phyloP scores from a whole-genome alignment of 2,888 invertebrate species.

The Selenia dentaria region DNA sequence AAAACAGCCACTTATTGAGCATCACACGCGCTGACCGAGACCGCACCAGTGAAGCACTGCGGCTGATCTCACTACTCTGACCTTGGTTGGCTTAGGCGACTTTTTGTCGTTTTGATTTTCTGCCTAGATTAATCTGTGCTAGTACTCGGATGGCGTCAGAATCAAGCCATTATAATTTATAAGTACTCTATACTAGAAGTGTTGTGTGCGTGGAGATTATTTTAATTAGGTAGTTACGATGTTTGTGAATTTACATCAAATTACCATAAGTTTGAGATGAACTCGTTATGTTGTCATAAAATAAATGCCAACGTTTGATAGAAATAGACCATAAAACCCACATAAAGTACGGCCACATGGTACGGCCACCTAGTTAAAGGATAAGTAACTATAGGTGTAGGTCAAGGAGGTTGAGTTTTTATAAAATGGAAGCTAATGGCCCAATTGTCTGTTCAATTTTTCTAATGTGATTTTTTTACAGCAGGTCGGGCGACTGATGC shows the following conservation, averaged over 20 bases:
- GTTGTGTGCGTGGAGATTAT: neutral
- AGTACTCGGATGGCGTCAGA: slow-evolving; percentile 29
- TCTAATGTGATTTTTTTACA: too few relatives aligned
- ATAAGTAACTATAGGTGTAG: too few relatives aligned
- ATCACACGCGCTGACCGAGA: slow-evolving; percentile 38
- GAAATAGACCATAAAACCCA: too few relatives aligned
- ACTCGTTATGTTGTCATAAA: too few relatives aligned
- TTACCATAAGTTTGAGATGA: neutral
- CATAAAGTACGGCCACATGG: too few relatives aligned
- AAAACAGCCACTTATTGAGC: slow-evolving; percentile 28
- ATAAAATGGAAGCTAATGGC: too few relatives aligned
- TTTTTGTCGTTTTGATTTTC: slow-evolving; percentile 38
- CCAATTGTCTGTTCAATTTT: too few relatives aligned
- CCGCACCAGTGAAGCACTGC: slow-evolving; percentile 35
- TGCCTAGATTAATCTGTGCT: too few relatives aligned
- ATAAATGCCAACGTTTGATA: too few relatives aligned
- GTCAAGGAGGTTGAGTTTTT: too few relatives aligned
- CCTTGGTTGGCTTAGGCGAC: slow-evolving; percentile 36
- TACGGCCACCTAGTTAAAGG: too few relatives aligned
- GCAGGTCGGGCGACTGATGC: too few relatives aligned
- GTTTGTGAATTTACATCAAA: neutral
- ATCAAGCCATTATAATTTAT: slow-evolving; percentile 6
- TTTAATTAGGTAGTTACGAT: neutral
- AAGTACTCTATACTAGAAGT: neutral
- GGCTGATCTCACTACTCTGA: slow-evolving; percentile 37